phyloP scores from a whole-genome alignment of 2,888 invertebrate species.

The Drosophila demipolita region DNA sequence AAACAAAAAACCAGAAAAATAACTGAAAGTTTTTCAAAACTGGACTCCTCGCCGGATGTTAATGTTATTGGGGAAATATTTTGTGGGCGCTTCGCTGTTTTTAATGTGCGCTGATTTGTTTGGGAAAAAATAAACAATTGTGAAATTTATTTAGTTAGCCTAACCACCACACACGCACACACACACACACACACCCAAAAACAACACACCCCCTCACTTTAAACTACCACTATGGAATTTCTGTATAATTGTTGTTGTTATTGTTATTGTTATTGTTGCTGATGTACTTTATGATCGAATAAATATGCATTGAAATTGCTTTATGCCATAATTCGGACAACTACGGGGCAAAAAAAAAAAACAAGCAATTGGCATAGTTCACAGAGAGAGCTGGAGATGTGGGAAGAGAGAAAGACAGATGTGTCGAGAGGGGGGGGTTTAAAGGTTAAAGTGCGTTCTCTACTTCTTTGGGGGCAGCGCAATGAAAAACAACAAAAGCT shows the following conservation, averaged over 20 bases:
- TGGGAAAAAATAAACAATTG: conserved; percentile 76
- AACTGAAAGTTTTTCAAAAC: neutral
- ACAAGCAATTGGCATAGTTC: conserved; percentile 25
- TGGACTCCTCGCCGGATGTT: conserved; percentile 53
- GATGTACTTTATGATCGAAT: conserved; percentile 63
- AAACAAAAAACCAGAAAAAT: neutral
- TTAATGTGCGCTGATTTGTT: conserved; percentile 76
- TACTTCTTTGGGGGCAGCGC: conserved; percentile 12
- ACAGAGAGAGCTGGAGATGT: neutral
- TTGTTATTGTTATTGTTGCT: conserved; percentile 22
- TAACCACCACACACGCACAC: neutral
- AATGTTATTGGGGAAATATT: conserved; percentile 55
- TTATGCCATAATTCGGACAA: conserved; percentile 62
- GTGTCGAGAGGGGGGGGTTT: neutral
- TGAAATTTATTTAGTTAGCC: conserved; percentile 73
- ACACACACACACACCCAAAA: neutral
- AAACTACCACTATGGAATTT: conserved; percentile 38
- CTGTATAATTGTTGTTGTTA: conserved; percentile 43
- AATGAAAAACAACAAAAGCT: conserved; percentile 32
- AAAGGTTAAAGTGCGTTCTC: conserved; percentile 31
- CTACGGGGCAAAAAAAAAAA: conserved; percentile 33
- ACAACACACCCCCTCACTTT: neutral
- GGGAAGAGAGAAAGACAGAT: neutral
- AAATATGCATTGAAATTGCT: conserved; percentile 70
- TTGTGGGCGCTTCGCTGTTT: conserved; percentile 68